These are phyloP conservation scores for Echinops telfairi DNA, from an alignment of 2,113 vertebrate species.

Conservation along the genomic window DNA sequence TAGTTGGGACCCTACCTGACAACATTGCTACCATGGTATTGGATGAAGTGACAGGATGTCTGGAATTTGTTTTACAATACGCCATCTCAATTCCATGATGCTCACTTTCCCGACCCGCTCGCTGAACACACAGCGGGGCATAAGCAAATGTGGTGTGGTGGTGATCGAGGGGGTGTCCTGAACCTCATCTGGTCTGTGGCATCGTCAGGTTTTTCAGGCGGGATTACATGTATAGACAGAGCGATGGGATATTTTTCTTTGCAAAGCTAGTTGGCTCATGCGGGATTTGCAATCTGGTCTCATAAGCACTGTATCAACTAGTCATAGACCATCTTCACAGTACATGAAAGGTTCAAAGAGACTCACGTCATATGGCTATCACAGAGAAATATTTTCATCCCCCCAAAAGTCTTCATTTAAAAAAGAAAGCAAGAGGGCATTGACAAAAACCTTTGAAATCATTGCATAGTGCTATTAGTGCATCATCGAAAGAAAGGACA, in stretches of 20 bases:
- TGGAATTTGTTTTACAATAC: no score
- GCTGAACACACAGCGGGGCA: no score
- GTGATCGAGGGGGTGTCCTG: neutral
- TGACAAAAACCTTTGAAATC: neutral
- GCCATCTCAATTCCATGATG: no score
- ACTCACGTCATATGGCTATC: neutral
- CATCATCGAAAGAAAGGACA: constrained; percentile 45
- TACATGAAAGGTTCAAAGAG: neutral
- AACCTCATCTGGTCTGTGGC: neutral
- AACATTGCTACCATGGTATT: no score
- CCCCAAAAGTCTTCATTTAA: neutral
- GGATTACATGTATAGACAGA: constrained; percentile 1
- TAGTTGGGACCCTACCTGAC: no score
- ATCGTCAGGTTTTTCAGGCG: neutral
- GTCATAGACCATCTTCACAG: constrained; percentile 34
- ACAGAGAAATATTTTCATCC: constrained; percentile 42
- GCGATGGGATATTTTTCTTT: constrained; percentile 14
- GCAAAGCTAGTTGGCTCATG: constrained; percentile 22
- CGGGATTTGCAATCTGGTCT: constrained; percentile 56
- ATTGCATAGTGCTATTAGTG: constrained; percentile 18
- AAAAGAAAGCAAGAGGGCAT: constrained; percentile 21
- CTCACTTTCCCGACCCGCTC: no score
- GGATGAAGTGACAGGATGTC: no score
- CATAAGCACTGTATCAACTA: neutral
- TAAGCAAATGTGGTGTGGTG: neutral